A percentile compares a stretch with the other conserved stretches of the same genome.
phyloP scores from a whole-genome alignment of 2,113 vertebrate genomes.

The Cochlearius cochlearius region DNA sequence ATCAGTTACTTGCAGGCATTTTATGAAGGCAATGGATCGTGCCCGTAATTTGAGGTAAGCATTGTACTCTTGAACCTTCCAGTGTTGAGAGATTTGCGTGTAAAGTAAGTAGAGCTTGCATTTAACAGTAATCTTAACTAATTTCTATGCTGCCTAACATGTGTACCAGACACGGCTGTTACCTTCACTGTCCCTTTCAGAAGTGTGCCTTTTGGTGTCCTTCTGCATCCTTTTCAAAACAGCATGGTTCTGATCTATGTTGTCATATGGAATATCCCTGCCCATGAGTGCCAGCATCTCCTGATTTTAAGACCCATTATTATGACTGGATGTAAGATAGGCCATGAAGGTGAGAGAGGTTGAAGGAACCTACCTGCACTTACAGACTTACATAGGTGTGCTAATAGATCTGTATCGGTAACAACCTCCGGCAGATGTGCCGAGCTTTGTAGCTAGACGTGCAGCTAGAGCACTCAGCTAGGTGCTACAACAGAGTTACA shows the following conservation, averaged over 20 bases:
- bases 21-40: background rate
- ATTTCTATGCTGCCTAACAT: background rate
- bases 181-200: background rate
- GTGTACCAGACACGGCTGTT: background rate
- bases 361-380: background rate
- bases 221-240: background rate
- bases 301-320: background rate
- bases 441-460: background rate
- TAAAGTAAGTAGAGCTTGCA: background rate
- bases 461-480: background rate
- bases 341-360: background rate
- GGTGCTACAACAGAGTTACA: background rate
- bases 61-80: background rate
- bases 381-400: background rate
- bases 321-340: background rate
- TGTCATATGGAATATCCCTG: background rate
- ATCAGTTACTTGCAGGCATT: background rate
- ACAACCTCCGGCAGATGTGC: background rate
- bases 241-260: background rate
- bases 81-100: background rate
- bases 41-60: background rate
- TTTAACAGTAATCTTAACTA: background rate
- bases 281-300: background rate
- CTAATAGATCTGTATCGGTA: background rate
- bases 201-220: background rate